Percentiles rank a stretch among this genome's conserved stretches.
Conservation (phyloP, 2,113 vertebrate species). For the Sorex araneus region DNA sequence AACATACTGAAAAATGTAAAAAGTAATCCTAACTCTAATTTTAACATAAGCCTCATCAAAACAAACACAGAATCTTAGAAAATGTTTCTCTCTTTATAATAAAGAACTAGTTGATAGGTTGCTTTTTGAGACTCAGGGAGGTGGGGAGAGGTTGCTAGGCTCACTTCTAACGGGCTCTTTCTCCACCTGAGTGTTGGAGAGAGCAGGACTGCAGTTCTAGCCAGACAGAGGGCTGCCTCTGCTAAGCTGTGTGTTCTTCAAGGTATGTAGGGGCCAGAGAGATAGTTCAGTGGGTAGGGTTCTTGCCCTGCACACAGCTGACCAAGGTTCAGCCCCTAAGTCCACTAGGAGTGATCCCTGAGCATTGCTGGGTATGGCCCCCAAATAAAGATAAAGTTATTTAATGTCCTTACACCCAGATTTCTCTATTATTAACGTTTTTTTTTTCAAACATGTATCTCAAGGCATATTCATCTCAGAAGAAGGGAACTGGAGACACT, state of each 20-base stretch:
- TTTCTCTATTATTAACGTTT: conserved; percentile 14
- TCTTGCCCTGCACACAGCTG: no score
- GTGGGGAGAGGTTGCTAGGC: not conserved
- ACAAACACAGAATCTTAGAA: conserved; percentile 47
- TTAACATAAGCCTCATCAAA: conserved; percentile 60
- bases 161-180: not conserved
- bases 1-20: conserved; percentile 35
- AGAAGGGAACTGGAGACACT: not conserved
- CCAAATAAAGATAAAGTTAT: no score
- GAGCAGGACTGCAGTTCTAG: not conserved
- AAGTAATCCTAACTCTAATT: conserved; percentile 40
- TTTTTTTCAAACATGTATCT: conserved; percentile 5
- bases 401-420: not conserved
- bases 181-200: not conserved
- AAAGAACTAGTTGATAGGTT: not conserved
- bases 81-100: conserved; percentile 50
- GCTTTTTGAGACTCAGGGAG: not conserved
- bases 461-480: conserved; percentile 1
- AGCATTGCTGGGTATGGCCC: no score
- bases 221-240: not conserved
- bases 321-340: no score
- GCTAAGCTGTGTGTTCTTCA: not conserved
- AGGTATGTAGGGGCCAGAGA: no score
- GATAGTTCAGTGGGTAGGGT: no score
- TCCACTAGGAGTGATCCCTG: no score